phyloP scores from a whole-genome alignment of 1,140 invertebrate species.

The Drosophila biarmipes region DNA sequence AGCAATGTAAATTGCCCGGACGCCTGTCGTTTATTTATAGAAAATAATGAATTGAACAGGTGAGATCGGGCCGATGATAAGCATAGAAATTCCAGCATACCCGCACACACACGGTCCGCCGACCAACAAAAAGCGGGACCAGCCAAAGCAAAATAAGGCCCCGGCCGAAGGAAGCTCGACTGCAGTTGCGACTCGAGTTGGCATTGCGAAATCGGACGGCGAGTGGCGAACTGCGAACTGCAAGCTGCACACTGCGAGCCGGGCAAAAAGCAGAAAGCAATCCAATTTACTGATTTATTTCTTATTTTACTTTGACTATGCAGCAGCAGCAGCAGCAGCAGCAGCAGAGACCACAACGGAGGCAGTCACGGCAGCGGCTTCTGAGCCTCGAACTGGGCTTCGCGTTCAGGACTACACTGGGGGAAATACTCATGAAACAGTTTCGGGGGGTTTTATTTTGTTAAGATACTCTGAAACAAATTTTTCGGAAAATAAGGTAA shows the following conservation, averaged over 20 bases:
- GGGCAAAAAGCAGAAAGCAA: conserved; percentile 72
- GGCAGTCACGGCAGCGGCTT: conserved; percentile 69
- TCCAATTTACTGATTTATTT: conserved; percentile 83
- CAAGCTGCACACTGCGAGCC: conserved; percentile 24
- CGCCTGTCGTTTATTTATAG: conserved; percentile 80
- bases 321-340: conserved; percentile 48
- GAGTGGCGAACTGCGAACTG: conserved; percentile 44
- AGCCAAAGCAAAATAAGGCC: conserved; percentile 20
- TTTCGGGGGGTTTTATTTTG: not conserved
- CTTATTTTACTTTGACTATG: conserved; percentile 82
- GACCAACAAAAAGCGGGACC: not conserved
- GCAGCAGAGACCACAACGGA: conserved; percentile 67
- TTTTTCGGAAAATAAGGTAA: too few species aligned
- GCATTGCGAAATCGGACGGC: conserved; percentile 60
- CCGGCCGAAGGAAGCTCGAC: conserved; percentile 42
- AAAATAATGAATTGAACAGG: conserved; percentile 83
- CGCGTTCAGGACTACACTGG: conserved; percentile 8
- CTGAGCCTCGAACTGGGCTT: conserved; percentile 34
- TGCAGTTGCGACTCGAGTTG: conserved; percentile 48
- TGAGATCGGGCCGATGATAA: conserved; percentile 79
- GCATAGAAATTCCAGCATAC: conserved; percentile 82
- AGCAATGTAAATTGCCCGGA: conserved; percentile 69
- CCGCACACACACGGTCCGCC: conserved; percentile 29
- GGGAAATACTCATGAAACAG: not conserved
- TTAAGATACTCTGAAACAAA: too few species aligned